phyloP scores from a whole-genome alignment of 2,113 vertebrate species.

The Uropsilus gracilis region DNA sequence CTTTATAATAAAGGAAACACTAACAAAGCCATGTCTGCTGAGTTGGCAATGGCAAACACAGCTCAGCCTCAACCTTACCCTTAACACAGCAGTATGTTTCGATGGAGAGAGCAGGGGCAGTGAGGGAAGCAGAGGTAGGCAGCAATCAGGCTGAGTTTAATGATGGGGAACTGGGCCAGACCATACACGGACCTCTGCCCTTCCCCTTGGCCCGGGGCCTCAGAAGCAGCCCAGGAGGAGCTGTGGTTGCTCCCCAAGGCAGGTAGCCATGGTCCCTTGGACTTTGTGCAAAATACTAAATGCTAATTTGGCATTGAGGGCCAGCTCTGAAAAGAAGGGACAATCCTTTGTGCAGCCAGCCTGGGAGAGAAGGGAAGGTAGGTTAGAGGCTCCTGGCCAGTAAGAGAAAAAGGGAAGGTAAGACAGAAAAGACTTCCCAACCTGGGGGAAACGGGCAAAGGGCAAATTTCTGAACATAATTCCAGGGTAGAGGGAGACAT shows the following conservation, averaged over 20 bases:
- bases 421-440: slow-evolving; percentile 76
- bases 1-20: slow-evolving; percentile 85
- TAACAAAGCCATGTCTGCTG: slow-evolving; percentile 80
- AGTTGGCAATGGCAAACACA: slow-evolving; percentile 56
- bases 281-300: slow-evolving; percentile 84
- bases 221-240: slow-evolving; percentile 75
- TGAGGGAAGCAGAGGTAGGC: slow-evolving; percentile 76
- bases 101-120: slow-evolving; percentile 37
- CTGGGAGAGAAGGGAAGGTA: not conserved
- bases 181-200: slow-evolving; percentile 73
- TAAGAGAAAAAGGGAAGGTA: slow-evolving; percentile 54
- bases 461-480: slow-evolving; percentile 67
- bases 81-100: not conserved
- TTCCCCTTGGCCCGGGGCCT: slow-evolving; percentile 62
- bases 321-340: slow-evolving; percentile 53
- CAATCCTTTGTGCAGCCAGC: slow-evolving; percentile 62
- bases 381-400: slow-evolving; percentile 63
- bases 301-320: slow-evolving; percentile 84
- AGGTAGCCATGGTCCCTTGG: slow-evolving; percentile 66
- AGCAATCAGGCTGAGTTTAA: slow-evolving; percentile 81
- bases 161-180: slow-evolving; percentile 68
- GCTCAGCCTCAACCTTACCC: not conserved
- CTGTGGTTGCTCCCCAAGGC: slow-evolving; percentile 64
- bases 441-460: slow-evolving; percentile 81
- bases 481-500: slow-evolving; percentile 50